Conservation (phyloP, 1,140 invertebrate genomes). For the Aphis gossypii region DNA sequence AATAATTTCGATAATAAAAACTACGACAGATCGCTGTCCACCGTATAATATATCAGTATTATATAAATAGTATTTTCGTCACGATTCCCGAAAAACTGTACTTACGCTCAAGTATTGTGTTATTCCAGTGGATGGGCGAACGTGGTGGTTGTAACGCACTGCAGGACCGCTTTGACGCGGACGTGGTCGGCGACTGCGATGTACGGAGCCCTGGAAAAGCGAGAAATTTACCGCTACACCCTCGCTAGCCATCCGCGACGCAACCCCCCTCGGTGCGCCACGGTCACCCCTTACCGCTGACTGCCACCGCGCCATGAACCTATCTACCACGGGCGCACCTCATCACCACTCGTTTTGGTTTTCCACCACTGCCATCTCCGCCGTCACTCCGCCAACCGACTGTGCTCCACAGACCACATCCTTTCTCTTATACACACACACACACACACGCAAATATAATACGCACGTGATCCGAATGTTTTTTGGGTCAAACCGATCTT, state of each 20-base stretch:
- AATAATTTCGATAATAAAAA: neutral
- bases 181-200: slow-evolving; percentile 52
- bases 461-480: slow-evolving; percentile 44
- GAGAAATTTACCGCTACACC: slow-evolving; percentile 40
- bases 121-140: neutral
- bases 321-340: neutral
- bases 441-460: slow-evolving; percentile 1
- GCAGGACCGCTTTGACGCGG: slow-evolving; percentile 49
- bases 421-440: neutral
- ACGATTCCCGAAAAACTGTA: neutral
- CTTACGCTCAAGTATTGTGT: too few relatives aligned
- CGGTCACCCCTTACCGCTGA: neutral
- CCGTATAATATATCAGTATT: neutral
- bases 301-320: neutral
- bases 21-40: neutral
- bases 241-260: neutral
- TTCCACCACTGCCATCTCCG: neutral
- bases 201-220: slow-evolving; percentile 45
- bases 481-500: slow-evolving; percentile 50
- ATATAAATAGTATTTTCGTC: neutral
- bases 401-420: slow-evolving; percentile 17
- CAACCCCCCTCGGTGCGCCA: neutral
- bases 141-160: neutral
- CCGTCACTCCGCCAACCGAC: neutral
- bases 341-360: neutral